Percentiles rank a stretch among this genome's conserved stretches.
Evolutionary conservation across 2,888 invertebrate species (phyloP).

Genomic region (Diaprepes abbreviatus): DNA sequence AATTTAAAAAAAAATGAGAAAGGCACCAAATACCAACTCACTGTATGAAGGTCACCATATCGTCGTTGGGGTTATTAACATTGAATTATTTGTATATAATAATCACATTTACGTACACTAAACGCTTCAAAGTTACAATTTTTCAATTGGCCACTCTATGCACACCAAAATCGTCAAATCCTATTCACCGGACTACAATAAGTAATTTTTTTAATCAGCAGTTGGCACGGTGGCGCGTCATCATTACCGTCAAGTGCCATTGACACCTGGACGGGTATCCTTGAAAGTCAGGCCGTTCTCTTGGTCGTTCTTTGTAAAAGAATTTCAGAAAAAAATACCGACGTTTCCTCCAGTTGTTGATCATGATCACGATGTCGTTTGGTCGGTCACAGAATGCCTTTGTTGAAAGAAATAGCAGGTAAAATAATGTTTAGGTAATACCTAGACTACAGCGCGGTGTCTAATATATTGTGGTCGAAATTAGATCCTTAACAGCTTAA

Average conservation of each 20-base stretch:
- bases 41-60: too few relatives aligned
- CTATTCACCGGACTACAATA: slow-evolving; percentile 1
- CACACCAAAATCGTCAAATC: background rate
- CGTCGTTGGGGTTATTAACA: too few relatives aligned
- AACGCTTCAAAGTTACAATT: background rate
- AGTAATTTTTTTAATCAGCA: slow-evolving; percentile 36
- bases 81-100: too few relatives aligned
- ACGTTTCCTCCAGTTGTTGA: slow-evolving; percentile 44
- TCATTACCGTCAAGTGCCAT: slow-evolving; percentile 51
- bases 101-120: too few relatives aligned
- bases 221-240: slow-evolving; percentile 44
- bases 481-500: too few relatives aligned
- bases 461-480: too few relatives aligned
- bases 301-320: slow-evolving; percentile 50
- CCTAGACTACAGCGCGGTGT: background rate
- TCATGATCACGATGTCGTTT: slow-evolving; percentile 41
- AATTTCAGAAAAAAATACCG: slow-evolving; percentile 44
- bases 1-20: too few relatives aligned
- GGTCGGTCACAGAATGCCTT: slow-evolving; percentile 22
- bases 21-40: too few relatives aligned
- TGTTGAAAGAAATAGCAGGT: slow-evolving; percentile 18
- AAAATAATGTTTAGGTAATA: slow-evolving; percentile 10
- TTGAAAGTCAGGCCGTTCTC: slow-evolving; percentile 50
- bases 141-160: background rate
- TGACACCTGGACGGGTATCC: slow-evolving; percentile 52